Percentiles rank a stretch among this genome's conserved stretches.
Evolutionary conservation across 1,140 invertebrate genomes (phyloP).

Genomic region (Helicoverpa armigera): DNA sequence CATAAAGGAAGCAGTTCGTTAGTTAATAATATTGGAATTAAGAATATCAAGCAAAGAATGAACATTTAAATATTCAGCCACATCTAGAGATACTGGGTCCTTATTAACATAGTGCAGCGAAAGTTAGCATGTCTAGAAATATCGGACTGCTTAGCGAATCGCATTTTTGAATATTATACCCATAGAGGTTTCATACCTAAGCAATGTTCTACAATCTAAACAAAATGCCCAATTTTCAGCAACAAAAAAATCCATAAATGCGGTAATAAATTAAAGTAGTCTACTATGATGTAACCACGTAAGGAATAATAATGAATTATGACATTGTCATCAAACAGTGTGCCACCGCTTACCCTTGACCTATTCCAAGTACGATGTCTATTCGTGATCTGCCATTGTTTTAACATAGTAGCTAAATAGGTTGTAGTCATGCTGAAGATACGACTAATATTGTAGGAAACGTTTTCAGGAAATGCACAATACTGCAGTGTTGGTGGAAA

Average conservation of each 20-base stretch:
- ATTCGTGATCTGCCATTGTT: slow-evolving; percentile 34
- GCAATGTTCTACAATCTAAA: too few species aligned
- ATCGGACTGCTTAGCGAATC: neutral
- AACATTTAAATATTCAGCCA: neutral
- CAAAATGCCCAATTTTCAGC: neutral
- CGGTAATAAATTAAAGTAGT: neutral
- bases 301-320: slow-evolving; percentile 22
- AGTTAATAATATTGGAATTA: neutral
- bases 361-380: slow-evolving; percentile 27
- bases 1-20: neutral
- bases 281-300: slow-evolving; percentile 15
- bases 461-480: neutral
- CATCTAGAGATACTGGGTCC: neutral
- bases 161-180: neutral
- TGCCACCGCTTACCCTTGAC: slow-evolving; percentile 26
- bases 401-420: slow-evolving; percentile 15
- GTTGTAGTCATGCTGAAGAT: slow-evolving; percentile 25
- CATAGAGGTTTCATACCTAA: neutral
- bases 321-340: slow-evolving; percentile 35
- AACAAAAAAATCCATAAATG: neutral
- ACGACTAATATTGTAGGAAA: neutral
- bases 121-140: neutral
- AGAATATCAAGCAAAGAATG: neutral
- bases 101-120: neutral
- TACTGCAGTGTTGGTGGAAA: neutral